A percentile compares a stretch with the other conserved stretches of the same genome.
Evolutionary conservation across 2,113 vertebrate species (phyloP).

Genomic region (Pao palembangensis): DNA sequence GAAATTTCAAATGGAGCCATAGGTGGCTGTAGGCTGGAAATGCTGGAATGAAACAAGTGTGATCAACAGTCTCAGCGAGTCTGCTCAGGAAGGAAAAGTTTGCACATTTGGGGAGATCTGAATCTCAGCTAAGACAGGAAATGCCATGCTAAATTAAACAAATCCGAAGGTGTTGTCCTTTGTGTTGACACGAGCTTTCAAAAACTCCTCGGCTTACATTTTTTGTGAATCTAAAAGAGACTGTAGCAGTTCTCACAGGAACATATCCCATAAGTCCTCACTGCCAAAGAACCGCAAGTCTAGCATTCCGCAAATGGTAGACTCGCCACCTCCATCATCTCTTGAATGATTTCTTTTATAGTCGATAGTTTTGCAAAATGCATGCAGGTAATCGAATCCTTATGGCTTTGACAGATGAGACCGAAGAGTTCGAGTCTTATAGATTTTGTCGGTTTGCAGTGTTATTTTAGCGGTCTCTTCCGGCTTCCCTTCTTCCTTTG

Average conservation of each 20-base stretch:
- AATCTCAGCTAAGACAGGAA: constrained; percentile 30
- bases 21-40: not conserved
- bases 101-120: constrained; percentile 17
- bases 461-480: constrained; percentile 63
- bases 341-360: constrained; percentile 19
- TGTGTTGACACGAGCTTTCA: constrained; percentile 21
- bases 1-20: not conserved
- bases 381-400: constrained; percentile 36
- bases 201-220: constrained; percentile 9
- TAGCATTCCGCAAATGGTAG: no score
- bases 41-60: constrained; percentile 12
- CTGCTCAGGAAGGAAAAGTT: constrained; percentile 1
- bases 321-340: constrained; percentile 12
- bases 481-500: constrained; percentile 48
- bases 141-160: constrained; percentile 30
- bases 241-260: not conserved
- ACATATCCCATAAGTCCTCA: no score
- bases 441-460: constrained; percentile 49
- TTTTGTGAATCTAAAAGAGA: constrained; percentile 13
- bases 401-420: constrained; percentile 52
- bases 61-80: constrained; percentile 16
- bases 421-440: constrained; percentile 48
- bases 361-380: constrained; percentile 37
- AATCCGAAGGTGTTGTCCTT: constrained; percentile 9
- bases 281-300: no score